Evolutionary conservation across 2,888 invertebrate species (phyloP).

Genomic region (Cylindroiulus punctatus): DNA sequence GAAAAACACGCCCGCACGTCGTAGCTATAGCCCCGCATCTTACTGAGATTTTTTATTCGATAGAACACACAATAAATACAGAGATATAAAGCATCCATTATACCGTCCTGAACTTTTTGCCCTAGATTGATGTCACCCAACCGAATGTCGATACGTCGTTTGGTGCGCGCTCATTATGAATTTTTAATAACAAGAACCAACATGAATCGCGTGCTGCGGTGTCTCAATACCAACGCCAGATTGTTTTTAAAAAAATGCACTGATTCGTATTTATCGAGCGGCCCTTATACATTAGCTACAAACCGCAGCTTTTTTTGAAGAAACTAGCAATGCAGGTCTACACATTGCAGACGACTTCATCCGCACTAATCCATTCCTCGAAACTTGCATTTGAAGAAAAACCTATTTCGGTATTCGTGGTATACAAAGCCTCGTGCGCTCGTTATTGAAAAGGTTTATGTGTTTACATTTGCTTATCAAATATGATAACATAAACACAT

Average conservation of each 20-base stretch:
- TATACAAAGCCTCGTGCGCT: background rate
- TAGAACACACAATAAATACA: background rate
- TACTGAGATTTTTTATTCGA: background rate
- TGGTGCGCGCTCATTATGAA: no score
- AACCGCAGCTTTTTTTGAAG: background rate
- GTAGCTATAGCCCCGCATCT: background rate
- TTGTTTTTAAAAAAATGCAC: no score
- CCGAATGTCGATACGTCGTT: no score
- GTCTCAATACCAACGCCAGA: no score
- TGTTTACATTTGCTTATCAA: constrained; percentile 1
- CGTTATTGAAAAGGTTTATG: background rate
- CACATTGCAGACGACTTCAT: background rate
- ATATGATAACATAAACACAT: background rate
- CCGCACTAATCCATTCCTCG: background rate
- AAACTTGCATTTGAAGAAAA: background rate
- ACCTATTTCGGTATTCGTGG: background rate
- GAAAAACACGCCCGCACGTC: background rate
- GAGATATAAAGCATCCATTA: no score
- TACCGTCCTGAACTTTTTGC: no score
- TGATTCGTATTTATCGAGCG: no score
- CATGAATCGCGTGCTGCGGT: no score
- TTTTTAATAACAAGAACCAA: no score
- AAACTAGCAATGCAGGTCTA: background rate
- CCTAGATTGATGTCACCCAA: no score
- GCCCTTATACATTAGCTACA: no score